Percentiles rank a stretch among this genome's conserved stretches.
Evolutionary conservation across 2,113 vertebrate genomes (phyloP).

Genomic region (Pelodiscus sinensis): DNA sequence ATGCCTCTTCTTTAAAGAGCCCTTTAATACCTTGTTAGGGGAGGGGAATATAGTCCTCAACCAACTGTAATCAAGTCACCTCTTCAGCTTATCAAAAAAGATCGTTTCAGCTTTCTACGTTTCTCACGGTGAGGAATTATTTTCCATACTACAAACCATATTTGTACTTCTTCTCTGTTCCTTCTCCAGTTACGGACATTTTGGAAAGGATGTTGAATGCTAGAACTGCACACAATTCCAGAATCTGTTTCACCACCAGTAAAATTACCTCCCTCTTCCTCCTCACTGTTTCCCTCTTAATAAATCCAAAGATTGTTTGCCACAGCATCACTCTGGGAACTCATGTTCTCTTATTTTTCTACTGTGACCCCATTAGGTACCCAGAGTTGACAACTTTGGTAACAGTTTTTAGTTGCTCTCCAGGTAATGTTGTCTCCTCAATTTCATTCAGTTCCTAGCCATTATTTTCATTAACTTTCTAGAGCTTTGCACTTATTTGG

Average conservation of each 20-base stretch:
- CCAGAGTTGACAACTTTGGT: conserved; percentile 14
- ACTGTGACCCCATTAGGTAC: conserved; percentile 2
- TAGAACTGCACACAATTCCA: not conserved
- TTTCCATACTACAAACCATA: not conserved
- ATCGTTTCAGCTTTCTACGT: not conserved
- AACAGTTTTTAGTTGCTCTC: conserved; percentile 30
- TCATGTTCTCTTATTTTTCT: not conserved
- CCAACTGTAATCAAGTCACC: not conserved
- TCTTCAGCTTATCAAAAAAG: too few relatives aligned
- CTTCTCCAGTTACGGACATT: not conserved
- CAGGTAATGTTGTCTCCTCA: conserved; percentile 29
- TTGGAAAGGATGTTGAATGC: too few relatives aligned
- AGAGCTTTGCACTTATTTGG: conserved; percentile 22
- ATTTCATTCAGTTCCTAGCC: conserved; percentile 26
- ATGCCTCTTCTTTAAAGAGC: not conserved
- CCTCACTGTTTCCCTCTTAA: not conserved
- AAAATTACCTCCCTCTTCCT: not conserved
- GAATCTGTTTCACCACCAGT: not conserved
- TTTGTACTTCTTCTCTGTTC: not conserved
- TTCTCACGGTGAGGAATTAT: not conserved
- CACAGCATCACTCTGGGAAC: not conserved
- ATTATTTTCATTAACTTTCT: conserved; percentile 24
- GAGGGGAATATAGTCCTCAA: not conserved
- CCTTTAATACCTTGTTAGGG: accelerated
- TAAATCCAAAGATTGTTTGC: not conserved